Evolutionary conservation across 1,140 invertebrate genomes (phyloP), one percentile per base, ranked within the genome.

Genomic region (Drosophila simulans): DNA sequence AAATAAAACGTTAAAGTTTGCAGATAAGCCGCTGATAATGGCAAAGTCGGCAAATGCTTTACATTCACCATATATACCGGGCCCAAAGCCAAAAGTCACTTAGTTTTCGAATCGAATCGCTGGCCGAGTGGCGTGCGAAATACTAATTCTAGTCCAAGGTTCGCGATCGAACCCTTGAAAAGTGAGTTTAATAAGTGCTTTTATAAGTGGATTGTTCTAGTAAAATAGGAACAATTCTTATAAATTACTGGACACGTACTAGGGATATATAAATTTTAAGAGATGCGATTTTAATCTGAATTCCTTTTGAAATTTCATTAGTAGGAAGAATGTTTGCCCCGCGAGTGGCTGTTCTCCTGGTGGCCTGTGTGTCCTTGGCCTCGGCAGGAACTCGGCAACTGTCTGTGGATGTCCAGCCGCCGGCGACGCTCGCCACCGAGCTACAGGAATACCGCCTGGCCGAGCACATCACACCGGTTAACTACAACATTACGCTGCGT

Each of bases 401-500:
- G 22, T 27, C 66, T 0, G 31, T 76, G 42, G 43, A 62, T 7
- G 55, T 55, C 15, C 49, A 64, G 46, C 76, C 66, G 11, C 75
- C 80, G 0, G n/a, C 25, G 1, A 74, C 69, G 0, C 48, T 53
- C 11, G 83, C 64, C 11, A 37, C 64, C 1, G 70, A 43, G 0
- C 34, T 70, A 10, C 10, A 10, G 4, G 77, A 86, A 4, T 92
- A 92, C 53, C 74, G 91, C 27, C 54, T 92, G 8, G 51, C 82
- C 5, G 25, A 43, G 2, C 11, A 46, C 22, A 80, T 91, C 15
- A 43, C n/a, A 10, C 96, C 96, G 4, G 91, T 92, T 5, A 93
- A 95, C 60, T 97, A 97, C 80, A 93, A 93, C 5, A 88, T 97
- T 4, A 92, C 93, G 2, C 92, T 97, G 10, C 92, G 93, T 2